Base-by-base conservation (phyloP, 2,113 vertebrate species). In the Clarias batrachus region DNA sequence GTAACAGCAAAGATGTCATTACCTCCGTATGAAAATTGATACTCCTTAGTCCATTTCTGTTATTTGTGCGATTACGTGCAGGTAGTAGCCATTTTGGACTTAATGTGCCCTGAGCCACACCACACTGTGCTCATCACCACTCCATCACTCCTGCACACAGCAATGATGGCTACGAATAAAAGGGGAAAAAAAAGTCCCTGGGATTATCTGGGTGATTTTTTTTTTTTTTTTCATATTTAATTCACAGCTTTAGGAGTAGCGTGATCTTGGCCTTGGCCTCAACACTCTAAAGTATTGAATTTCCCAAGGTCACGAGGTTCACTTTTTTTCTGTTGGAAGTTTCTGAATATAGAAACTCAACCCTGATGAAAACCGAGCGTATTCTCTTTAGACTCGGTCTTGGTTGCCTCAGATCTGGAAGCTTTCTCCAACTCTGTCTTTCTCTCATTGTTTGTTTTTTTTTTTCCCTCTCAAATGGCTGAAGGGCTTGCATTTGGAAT, bases 171-270 rank as follows among this genome's bases (percentile, higher is more conserved):
- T 85, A 54, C 60, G 81, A 54, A 63, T 48, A 6, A 37, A n/a
- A 17, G 52, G 91, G 89, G 90, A 88, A 21, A 76, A 86, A 89
- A 21, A 76, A 86, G 87, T 82, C 89, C 88, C 2, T 81, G 56
- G 80, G 87, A 91, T 94, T 93, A 93, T 95, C 92, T 89, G 82
- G 86, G 92, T 89, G 48, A 87, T 83, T 82, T 89, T 87, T 85
- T 80, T 70, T 85, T 62, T 87, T 68, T 83, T 82, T 89, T 87
- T 86, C 82, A 77, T 85, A 66, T 73, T 87, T 68, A 66, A 88
- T 85, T 89, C 86, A 89, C 85, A 92, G 87, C 90, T 92, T 81
- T 85, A 76, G 83, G 60, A 68, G 56, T 85, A 81, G 82, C 88
- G 30, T 87, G 86, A 62, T 94, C 92, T 94, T 91, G 74, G 88